Percentiles rank a stretch among this genome's conserved stretches.
These are phyloP conservation scores for Hyposmocoma kahamanoa DNA, from an alignment of 1,140 invertebrate species.

Conservation along the genomic window DNA sequence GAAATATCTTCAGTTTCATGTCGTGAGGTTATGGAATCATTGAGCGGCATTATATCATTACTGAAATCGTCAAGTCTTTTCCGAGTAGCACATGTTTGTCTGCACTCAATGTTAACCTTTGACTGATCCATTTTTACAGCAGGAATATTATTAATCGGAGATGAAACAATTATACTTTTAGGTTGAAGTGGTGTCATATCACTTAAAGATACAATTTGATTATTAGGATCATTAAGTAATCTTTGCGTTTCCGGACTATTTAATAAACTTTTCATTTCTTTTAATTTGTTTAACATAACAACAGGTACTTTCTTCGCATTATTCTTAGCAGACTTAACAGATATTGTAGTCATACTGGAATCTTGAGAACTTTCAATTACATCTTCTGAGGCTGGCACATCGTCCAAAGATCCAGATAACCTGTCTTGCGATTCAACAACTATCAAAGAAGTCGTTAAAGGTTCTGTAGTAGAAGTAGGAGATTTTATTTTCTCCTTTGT, in stretches of 20 bases:
- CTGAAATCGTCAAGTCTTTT: too few species aligned
- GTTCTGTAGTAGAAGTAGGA: background rate
- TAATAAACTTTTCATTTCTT: background rate
- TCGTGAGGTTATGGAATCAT: too few species aligned
- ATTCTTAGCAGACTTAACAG: constrained; percentile 43
- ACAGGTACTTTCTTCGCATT: constrained; percentile 28
- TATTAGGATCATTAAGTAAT: background rate
- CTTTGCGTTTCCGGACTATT: background rate
- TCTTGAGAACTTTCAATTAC: constrained; percentile 71
- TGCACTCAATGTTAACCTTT: too few species aligned
- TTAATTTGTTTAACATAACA: constrained; percentile 16
- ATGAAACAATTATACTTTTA: too few species aligned
- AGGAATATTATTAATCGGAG: too few species aligned
- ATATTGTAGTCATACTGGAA: constrained; percentile 50
- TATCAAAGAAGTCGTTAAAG: background rate
- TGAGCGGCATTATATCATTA: too few species aligned
- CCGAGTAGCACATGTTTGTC: too few species aligned
- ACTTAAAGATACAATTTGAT: background rate
- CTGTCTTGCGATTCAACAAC: constrained; percentile 5
- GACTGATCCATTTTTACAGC: too few species aligned
- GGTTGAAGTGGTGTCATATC: too few species aligned
- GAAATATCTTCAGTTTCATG: constrained; percentile 39
- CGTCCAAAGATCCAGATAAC: constrained; percentile 13
- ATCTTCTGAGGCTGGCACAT: constrained; percentile 51
- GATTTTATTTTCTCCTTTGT: constrained; percentile 22